phyloP scores from a whole-genome alignment of 2,113 vertebrate genomes.

The Sander vitreus region DNA sequence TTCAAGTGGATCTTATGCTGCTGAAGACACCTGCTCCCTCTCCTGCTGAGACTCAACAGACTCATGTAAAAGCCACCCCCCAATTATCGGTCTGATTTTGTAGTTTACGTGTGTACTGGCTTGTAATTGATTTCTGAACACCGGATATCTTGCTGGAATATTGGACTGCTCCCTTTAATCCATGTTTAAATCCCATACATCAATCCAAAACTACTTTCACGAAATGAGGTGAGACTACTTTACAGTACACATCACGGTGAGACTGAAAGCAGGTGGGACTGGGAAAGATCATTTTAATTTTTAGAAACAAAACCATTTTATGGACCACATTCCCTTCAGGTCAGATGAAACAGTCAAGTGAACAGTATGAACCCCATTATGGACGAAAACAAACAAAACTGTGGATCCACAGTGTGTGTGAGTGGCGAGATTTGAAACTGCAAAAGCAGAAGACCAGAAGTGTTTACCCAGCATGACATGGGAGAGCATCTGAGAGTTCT shows the following conservation, averaged over 20 bases:
- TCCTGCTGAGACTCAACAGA: conserved; percentile 8
- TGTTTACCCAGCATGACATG: conserved; percentile 88
- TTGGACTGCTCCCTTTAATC: not conserved
- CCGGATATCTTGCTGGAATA: not conserved
- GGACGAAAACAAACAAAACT: not conserved
- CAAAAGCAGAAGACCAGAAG: conserved; percentile 11
- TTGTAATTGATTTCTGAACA: conserved; percentile 3
- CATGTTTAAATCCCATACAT: not conserved
- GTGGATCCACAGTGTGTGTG: not conserved
- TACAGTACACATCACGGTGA: not conserved
- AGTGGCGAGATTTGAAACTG: conserved; percentile 10
- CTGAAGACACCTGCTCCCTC: conserved; percentile 17
- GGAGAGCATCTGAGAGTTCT: conserved; percentile 74
- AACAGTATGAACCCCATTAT: not conserved
- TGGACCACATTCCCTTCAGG: not conserved
- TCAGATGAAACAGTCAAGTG: not conserved
- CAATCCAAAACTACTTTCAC: conserved; percentile 1
- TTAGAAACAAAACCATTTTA: not conserved
- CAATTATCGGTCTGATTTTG: conserved; percentile 18
- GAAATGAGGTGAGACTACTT: not conserved
- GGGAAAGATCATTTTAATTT: not conserved
- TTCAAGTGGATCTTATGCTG: conserved; percentile 9
- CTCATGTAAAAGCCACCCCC: conserved; percentile 13
- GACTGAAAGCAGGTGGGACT: not conserved
- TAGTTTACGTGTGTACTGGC: not conserved